These are phyloP conservation scores for Papilio polyxenes DNA, from an alignment of 1,140 invertebrate genomes.

Conservation along the genomic window DNA sequence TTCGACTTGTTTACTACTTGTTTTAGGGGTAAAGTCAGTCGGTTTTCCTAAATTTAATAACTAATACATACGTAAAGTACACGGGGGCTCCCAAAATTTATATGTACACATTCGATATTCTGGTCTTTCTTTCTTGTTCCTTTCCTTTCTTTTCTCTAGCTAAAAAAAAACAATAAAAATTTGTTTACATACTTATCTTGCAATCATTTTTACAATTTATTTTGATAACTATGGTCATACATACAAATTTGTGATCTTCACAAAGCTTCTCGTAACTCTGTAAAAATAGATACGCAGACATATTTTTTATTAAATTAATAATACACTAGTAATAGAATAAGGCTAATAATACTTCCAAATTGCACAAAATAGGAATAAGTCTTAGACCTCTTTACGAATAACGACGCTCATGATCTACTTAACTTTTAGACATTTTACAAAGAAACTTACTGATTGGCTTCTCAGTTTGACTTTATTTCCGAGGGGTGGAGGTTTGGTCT, in stretches of 20 bases:
- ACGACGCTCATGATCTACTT: background rate
- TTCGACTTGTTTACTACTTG: background rate
- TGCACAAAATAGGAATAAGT: background rate
- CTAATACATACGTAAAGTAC: conserved; percentile 64
- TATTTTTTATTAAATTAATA: conserved; percentile 12
- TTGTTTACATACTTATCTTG: background rate
- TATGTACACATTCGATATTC: conserved; percentile 65
- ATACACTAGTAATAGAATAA: background rate
- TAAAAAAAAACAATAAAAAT: conserved; percentile 41
- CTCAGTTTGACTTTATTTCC: conserved; percentile 64
- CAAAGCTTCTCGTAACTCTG: conserved; percentile 65
- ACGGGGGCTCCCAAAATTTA: conserved; percentile 75
- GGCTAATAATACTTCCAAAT: background rate
- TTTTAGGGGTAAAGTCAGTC: conserved; percentile 10
- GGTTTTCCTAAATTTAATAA: conserved; percentile 8
- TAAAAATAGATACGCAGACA: conserved; percentile 41
- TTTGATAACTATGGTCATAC: conserved; percentile 34
- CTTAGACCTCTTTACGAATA: background rate
- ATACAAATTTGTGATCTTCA: conserved; percentile 60
- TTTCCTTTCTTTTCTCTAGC: conserved; percentile 66
- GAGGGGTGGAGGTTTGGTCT: conserved; percentile 53
- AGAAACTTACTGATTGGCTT: conserved; percentile 54
- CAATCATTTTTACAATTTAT: background rate
- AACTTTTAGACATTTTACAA: background rate
- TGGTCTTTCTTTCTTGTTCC: conserved; percentile 65